Evolutionary conservation across 64 coral and sea anemone genomes (phyloP).

Genomic region (Actinia tenebrosa): DNA sequence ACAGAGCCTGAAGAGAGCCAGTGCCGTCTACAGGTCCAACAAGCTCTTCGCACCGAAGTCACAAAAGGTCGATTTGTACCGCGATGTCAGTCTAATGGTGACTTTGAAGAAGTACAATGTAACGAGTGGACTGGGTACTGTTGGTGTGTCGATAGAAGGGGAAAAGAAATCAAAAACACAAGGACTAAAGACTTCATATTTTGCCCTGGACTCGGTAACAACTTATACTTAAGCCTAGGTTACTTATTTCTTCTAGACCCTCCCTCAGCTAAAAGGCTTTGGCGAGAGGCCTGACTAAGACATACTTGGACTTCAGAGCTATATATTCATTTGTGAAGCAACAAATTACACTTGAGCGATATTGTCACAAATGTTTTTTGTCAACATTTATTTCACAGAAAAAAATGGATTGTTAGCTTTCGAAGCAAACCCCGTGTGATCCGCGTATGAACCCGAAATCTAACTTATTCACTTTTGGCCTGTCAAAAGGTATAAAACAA

Average conservation of each 20-base stretch:
- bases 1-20: neutral
- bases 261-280: too few relatives aligned
- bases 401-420: too few relatives aligned
- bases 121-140: conserved; percentile 34
- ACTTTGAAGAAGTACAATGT: conserved; percentile 62
- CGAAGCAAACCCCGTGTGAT: too few relatives aligned
- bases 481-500: too few relatives aligned
- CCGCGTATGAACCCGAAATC: too few relatives aligned
- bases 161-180: conserved; percentile 40
- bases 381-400: too few relatives aligned
- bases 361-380: too few relatives aligned
- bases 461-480: too few relatives aligned
- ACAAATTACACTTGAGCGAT: too few relatives aligned
- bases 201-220: conserved; percentile 58
- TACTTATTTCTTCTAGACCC: too few relatives aligned
- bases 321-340: too few relatives aligned
- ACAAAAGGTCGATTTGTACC: conserved; percentile 42
- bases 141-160: conserved; percentile 62
- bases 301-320: too few relatives aligned
- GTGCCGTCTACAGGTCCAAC: conserved; percentile 17
- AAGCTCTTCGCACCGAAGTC: conserved; percentile 32
- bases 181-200: conserved; percentile 38
- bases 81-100: conserved; percentile 64
- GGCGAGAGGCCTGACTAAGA: neutral
- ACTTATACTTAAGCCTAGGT: neutral